phyloP scores from a whole-genome alignment of 2,113 vertebrate genomes.

The Pteronura brasiliensis region DNA sequence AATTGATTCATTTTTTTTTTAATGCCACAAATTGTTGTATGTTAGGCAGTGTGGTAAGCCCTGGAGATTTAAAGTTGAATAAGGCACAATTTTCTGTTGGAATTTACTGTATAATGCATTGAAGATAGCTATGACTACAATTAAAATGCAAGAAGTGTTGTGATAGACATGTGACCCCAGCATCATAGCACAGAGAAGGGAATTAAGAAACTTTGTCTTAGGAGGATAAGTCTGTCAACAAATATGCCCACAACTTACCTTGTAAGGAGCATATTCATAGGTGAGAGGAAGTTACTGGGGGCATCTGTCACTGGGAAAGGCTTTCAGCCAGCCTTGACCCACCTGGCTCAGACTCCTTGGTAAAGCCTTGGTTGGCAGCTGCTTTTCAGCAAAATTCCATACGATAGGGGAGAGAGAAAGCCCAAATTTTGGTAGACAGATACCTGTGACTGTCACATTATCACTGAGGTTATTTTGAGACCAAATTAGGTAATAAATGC shows the following conservation, averaged over 20 bases:
- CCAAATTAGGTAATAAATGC: slow-evolving; percentile 7
- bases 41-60: not conserved
- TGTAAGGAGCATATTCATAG: not conserved
- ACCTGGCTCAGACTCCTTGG: not conserved
- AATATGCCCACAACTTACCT: not conserved
- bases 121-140: not conserved
- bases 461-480: not conserved
- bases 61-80: slow-evolving; percentile 28
- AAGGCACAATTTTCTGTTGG: not conserved
- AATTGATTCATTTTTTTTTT: not conserved
- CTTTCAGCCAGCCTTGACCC: not conserved
- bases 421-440: not conserved
- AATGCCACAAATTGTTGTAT: not conserved
- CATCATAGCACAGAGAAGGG: not conserved
- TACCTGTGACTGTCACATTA: not conserved
- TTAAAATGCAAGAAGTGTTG: not conserved
- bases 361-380: not conserved
- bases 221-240: not conserved
- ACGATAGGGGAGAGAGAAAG: not conserved
- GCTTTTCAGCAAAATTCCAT: not conserved
- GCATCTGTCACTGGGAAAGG: not conserved
- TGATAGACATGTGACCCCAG: not conserved
- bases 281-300: not conserved
- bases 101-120: not conserved
- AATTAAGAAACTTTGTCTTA: not conserved